A percentile compares a stretch with the other conserved stretches of the same genome.
These are phyloP conservation scores for Linurgus olivaceus DNA, from an alignment of 2,797 vertebrate species.

Conservation along the genomic window DNA sequence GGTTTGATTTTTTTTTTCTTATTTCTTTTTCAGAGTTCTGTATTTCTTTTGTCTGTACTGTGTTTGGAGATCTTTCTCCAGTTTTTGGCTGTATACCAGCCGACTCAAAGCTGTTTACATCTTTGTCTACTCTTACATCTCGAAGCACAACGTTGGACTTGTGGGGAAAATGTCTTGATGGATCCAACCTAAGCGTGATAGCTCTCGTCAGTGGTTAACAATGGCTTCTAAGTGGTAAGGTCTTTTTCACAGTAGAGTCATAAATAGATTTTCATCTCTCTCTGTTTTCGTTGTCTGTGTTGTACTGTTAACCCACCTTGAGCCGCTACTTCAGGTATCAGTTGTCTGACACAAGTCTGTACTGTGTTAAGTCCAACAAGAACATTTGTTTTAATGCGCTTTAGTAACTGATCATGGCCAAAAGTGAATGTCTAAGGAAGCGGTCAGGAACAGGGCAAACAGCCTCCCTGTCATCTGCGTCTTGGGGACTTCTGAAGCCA, in stretches of 20 bases:
- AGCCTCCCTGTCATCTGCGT: not conserved
- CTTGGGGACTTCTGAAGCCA: not conserved
- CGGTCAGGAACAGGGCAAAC: not conserved
- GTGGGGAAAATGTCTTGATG: conserved; percentile 61
- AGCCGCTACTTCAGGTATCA: not conserved
- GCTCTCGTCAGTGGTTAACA: conserved; percentile 51
- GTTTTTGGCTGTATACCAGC: not conserved
- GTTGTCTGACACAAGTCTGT: not conserved
- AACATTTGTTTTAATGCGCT: not conserved
- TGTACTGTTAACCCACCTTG: not conserved
- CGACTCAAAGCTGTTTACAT: not conserved
- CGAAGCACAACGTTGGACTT: not conserved
- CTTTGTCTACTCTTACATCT: conserved; percentile 1
- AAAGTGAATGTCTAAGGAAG: not conserved
- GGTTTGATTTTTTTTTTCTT: not conserved
- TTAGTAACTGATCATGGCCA: not conserved
- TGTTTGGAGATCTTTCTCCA: not conserved
- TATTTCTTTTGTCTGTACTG: not conserved
- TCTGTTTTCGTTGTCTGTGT: not conserved
- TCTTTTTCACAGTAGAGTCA: not conserved
- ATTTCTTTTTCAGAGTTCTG: conserved; percentile 22
- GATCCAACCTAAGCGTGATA: conserved; percentile 42
- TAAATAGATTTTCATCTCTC: not conserved
- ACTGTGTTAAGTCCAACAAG: not conserved
- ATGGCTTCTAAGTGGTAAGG: conserved; percentile 76